A percentile compares a stretch with the other conserved stretches of the same genome.
Evolutionary conservation across 2,888 invertebrate species (phyloP).

Genomic region (Parelbella ahira): DNA sequence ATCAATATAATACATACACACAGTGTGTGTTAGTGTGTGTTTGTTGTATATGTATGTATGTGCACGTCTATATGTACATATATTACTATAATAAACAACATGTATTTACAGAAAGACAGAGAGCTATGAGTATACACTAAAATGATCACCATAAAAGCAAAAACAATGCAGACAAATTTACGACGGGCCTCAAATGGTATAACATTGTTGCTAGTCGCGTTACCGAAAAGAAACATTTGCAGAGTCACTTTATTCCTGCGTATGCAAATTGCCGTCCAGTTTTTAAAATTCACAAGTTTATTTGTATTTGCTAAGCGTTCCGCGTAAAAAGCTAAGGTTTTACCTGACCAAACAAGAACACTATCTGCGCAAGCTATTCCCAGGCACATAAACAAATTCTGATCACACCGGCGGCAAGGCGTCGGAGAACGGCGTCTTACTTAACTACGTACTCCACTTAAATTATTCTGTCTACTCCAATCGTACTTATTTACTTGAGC

Average conservation of each 20-base stretch:
- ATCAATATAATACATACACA: no score
- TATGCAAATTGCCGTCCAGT: conserved; percentile 52
- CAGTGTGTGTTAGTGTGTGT: no score
- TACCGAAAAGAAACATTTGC: conserved; percentile 31
- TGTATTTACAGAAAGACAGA: no score
- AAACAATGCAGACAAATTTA: no score
- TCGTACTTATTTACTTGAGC: conserved; percentile 21
- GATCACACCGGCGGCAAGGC: conserved; percentile 57
- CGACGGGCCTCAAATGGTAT: no score
- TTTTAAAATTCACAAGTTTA: conserved; percentile 62
- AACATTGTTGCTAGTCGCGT: no score
- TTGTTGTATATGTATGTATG: no score
- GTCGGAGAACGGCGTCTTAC: conserved; percentile 41
- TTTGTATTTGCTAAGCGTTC: conserved; percentile 68
- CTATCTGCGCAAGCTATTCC: conserved; percentile 64
- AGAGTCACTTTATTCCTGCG: conserved; percentile 49
- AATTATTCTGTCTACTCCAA: conserved; percentile 31
- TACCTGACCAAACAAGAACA: conserved; percentile 69
- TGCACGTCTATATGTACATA: no score
- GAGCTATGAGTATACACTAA: no score
- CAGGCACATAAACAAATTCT: conserved; percentile 73
- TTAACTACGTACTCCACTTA: conserved; percentile 29
- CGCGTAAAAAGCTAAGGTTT: conserved; percentile 71
- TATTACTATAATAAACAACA: no score
- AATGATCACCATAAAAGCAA: no score